A percentile compares a stretch with the other conserved stretches of the same genome.
Evolutionary conservation across 2,113 vertebrate species (phyloP).

Genomic region (Sinocyclocheilus maitianheensis): DNA sequence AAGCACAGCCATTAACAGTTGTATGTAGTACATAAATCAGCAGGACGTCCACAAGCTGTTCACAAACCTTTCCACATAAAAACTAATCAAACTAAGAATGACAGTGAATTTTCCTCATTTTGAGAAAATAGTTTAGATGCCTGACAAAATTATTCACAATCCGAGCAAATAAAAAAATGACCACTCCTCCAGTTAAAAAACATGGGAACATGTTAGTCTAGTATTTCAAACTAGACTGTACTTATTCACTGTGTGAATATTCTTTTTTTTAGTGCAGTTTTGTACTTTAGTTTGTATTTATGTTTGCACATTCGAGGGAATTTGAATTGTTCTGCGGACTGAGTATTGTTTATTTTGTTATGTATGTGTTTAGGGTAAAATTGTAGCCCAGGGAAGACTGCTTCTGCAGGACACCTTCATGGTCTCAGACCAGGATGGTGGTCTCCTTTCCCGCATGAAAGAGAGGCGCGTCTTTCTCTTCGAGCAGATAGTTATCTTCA

Average conservation of each 20-base stretch:
- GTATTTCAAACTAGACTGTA: no score
- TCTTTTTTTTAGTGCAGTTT: no score
- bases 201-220: no score
- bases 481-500: slow-evolving; percentile 98
- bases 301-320: neutral
- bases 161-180: no score
- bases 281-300: no score
- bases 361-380: slow-evolving; percentile 85
- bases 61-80: neutral
- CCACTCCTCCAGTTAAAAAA: no score
- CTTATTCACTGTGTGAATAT: neutral
- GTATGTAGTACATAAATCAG: neutral
- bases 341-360: neutral
- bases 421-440: slow-evolving; percentile 92
- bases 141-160: no score
- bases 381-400: slow-evolving; percentile 95
- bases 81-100: neutral
- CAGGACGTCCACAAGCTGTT: neutral
- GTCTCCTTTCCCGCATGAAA: slow-evolving; percentile 92
- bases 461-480: slow-evolving; percentile 96
- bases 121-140: neutral
- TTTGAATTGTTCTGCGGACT: neutral
- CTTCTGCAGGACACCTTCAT: slow-evolving; percentile 95
- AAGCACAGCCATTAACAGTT: neutral
- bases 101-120: neutral